phyloP scores from a whole-genome alignment of 2,888 invertebrate genomes.

The Cantharis rufa region DNA sequence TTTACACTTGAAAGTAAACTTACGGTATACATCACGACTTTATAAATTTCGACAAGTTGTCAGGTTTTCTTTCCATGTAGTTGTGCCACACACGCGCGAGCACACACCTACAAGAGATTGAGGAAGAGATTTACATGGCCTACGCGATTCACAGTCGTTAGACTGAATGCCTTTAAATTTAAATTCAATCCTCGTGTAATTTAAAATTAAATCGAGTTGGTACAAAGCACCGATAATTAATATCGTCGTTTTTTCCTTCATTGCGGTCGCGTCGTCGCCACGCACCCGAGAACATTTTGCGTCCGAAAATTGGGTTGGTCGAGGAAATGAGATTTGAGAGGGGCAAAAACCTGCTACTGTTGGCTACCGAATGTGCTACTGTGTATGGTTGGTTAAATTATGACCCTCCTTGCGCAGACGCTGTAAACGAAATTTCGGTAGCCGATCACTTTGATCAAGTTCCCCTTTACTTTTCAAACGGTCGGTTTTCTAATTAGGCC shows the following conservation, averaged over 20 bases:
- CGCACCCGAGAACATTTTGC: not conserved
- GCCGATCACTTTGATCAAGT: conserved; percentile 4
- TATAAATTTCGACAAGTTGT: conserved; percentile 4
- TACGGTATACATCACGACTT: not conserved
- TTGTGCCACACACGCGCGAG: conserved; percentile 35
- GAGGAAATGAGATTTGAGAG: conserved; percentile 23
- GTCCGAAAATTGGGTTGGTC: conserved; percentile 8
- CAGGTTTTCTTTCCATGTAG: conserved; percentile 14
- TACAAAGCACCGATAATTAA: not conserved
- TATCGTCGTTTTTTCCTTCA: not conserved
- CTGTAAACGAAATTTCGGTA: conserved; percentile 13
- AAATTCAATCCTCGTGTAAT: conserved; percentile 31
- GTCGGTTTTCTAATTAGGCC: not conserved
- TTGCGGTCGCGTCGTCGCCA: not conserved
- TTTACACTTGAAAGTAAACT: not conserved
- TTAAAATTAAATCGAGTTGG: conserved; percentile 16
- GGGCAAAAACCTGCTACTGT: conserved; percentile 35
- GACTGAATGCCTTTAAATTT: conserved; percentile 32
- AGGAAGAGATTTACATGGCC: conserved; percentile 39
- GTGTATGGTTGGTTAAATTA: conserved; percentile 33
- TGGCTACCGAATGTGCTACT: conserved; percentile 36
- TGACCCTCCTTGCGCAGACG: conserved; percentile 33
- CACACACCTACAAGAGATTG: conserved; percentile 38
- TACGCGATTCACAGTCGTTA: conserved; percentile 37
- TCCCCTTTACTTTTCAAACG: not conserved